Evolutionary conservation across 1,140 invertebrate genomes (phyloP), one percentile per base, ranked within the genome.

Genomic region (Apis florea): DNA sequence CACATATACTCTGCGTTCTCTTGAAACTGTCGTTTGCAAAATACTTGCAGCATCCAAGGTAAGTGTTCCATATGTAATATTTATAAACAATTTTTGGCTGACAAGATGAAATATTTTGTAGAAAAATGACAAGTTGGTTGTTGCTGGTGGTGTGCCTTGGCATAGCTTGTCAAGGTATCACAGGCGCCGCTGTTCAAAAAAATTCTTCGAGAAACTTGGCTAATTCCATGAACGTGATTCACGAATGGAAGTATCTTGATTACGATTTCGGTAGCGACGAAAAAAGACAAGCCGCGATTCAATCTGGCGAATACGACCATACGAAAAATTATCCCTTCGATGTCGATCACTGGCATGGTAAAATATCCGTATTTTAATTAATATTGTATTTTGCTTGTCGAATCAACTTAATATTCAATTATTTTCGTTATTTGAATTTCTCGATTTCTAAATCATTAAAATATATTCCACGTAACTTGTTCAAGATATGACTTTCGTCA

Each of bases 231-330:
- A 1, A 79, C 6, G 69, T 63, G 2, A 6, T 83, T 9, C 69
- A 83, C 56, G 40, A 89, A 59, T 90, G 89, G 89, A 88, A 82
- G 40, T 90, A 85, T 31, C 40, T 90, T 0, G 86, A 90, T 61
- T 91, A 77, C 31, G 6, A 74, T 1, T 90, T 83, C 74, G 47
- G 76, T 0, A 86, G 40, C 12, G 26, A 68, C 0, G 51, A 64
- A 13, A 70, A 84, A 8, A 86, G 72, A 51, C 40, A 82, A 1
- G 88, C 92, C 13, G 95, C 95, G 15, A 93, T 96, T 5, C 90
- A 93, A 58, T 90, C 87, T 40, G 94, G 94, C 51, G 90, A 92
- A 47, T 96, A 96, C 80, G 94, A 86, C 70, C 75, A 77, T 24
- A 84, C 73, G 1, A 88, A 85, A 1, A 68, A 56, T 5, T 19